phyloP scores from a whole-genome alignment of 2,797 vertebrate genomes.

The Phrynocephalus guinanensis region DNA sequence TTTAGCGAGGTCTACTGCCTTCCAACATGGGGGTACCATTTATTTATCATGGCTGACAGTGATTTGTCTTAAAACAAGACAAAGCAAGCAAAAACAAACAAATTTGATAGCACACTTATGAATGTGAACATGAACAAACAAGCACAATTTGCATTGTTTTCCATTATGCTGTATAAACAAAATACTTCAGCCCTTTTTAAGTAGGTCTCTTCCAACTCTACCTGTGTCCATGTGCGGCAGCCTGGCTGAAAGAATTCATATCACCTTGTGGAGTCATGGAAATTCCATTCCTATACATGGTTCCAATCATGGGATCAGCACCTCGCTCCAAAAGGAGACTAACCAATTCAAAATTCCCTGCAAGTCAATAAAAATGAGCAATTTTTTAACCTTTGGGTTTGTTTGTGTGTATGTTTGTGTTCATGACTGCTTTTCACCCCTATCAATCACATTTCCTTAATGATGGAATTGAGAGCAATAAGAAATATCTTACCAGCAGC shows the following conservation, averaged over 20 bases:
- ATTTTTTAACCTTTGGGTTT: constrained; percentile 35
- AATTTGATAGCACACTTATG: constrained; percentile 21
- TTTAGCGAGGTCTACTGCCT: not conserved
- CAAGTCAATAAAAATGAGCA: constrained; percentile 65
- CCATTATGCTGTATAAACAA: constrained; percentile 47
- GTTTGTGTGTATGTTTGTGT: no score
- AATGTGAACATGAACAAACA: constrained; percentile 12
- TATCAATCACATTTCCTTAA: constrained; percentile 9
- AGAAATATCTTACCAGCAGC: constrained; percentile 87
- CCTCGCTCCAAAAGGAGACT: constrained; percentile 95
- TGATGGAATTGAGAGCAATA: constrained; percentile 17
- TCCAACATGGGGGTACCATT: not conserved
- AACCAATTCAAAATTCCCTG: constrained; percentile 98
- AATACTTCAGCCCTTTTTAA: constrained; percentile 31
- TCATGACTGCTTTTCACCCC: constrained; percentile 14
- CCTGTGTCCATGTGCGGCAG: constrained; percentile 98
- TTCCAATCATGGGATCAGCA: constrained; percentile 95
- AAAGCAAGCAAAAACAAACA: not conserved
- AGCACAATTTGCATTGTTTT: constrained; percentile 13
- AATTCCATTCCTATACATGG: constrained; percentile 96
- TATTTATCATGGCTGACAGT: not conserved
- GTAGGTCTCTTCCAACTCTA: constrained; percentile 77
- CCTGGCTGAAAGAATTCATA: constrained; percentile 99
- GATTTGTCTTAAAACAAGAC: not conserved
- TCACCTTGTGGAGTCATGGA: constrained; percentile 93